Percentiles rank a stretch among this genome's conserved stretches.
Conservation (phyloP, 2,113 vertebrate genomes). For the Perca schrenkii region DNA sequence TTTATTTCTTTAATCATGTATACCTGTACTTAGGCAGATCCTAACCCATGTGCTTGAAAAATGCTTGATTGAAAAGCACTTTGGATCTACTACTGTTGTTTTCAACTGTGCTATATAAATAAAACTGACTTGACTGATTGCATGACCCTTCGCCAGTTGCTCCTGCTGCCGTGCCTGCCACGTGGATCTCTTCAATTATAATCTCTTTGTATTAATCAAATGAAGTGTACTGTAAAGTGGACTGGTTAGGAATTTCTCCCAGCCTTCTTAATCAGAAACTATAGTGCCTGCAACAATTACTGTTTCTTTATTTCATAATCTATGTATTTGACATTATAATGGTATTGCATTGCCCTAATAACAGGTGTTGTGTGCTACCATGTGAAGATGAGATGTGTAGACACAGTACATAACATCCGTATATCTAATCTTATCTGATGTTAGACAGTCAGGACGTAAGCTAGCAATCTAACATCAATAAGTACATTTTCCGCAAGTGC, state of each 20-base stretch:
- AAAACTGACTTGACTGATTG: not conserved
- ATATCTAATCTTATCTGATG: not conserved
- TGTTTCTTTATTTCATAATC: not conserved
- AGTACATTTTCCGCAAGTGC: conserved; percentile 13
- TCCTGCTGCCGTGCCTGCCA: conserved; percentile 25
- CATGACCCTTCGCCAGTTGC: conserved; percentile 24
- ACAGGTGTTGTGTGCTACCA: not conserved
- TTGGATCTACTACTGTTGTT: too few species aligned
- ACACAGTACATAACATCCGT: not conserved
- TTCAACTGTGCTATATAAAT: too few species aligned
- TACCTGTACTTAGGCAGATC: too few species aligned
- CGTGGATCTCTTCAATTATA: conserved; percentile 43
- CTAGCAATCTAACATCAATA: not conserved
- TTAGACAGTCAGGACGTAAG: not conserved
- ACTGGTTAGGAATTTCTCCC: conserved; percentile 31
- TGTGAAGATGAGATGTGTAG: not conserved
- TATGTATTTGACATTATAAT: not conserved
- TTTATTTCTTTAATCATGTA: too few species aligned
- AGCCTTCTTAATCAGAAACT: conserved; percentile 12
- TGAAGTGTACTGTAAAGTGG: conserved; percentile 36
- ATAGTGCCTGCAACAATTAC: not conserved
- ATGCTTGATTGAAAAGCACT: too few species aligned
- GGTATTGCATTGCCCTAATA: not conserved
- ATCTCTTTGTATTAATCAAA: conserved; percentile 60
- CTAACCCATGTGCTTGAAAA: too few species aligned